phyloP scores from a whole-genome alignment of 2,888 invertebrate genomes.

The Clivina fossor region DNA sequence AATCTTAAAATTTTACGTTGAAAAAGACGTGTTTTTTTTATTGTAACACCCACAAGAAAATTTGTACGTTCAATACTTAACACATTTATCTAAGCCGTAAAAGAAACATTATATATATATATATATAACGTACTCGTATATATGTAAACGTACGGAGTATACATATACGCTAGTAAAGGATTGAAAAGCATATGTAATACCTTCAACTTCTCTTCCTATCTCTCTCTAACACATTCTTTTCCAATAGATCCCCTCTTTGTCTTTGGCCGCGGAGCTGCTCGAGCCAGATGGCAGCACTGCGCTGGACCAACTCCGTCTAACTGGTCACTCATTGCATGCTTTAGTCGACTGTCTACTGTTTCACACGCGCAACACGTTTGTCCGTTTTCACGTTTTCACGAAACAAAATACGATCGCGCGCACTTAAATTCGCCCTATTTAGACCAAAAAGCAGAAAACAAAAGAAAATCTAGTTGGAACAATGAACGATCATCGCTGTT shows the following conservation, averaged over 20 bases:
- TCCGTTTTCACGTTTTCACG: slow-evolving; percentile 67
- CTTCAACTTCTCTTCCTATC: slow-evolving; percentile 9
- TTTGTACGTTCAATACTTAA: no score
- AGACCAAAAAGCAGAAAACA: slow-evolving; percentile 5
- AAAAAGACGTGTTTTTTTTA: no score
- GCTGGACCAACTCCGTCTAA: slow-evolving; percentile 30
- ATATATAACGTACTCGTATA: no score
- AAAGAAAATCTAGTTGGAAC: slow-evolving; percentile 11
- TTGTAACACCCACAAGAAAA: no score
- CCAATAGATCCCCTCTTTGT: background rate
- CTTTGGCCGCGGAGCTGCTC: slow-evolving; percentile 2
- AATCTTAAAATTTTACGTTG: no score
- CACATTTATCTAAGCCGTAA: no score
- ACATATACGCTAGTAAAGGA: no score
- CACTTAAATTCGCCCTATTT: no score
- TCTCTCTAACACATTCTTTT: background rate
- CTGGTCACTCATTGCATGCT: slow-evolving; percentile 27
- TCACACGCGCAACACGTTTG: no score
- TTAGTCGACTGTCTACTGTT: slow-evolving; percentile 57
- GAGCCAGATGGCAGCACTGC: slow-evolving; percentile 32
- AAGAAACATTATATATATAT: no score
- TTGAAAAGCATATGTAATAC: background rate
- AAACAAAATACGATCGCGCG: slow-evolving; percentile 45
- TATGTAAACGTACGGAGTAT: no score
- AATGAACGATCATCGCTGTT: slow-evolving; percentile 41